phyloP scores from a whole-genome alignment of 2,797 vertebrate species.

The Eulemur rubriventer region DNA sequence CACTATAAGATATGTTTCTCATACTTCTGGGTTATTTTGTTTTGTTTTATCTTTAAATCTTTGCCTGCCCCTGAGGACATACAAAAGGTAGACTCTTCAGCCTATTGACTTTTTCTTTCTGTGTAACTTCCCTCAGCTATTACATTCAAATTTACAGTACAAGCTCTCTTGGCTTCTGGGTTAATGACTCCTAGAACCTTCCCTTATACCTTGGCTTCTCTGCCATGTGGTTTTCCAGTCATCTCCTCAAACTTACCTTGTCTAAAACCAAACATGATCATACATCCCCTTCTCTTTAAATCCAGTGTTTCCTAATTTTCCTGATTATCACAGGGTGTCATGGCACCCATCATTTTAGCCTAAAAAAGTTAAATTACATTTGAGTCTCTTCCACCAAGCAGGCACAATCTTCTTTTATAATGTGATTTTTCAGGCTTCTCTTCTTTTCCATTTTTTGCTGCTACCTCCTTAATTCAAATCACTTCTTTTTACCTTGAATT shows the following conservation, averaged over 20 bases:
- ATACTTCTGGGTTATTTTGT: not conserved
- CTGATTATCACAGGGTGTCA: not conserved
- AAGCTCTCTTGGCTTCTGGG: not conserved
- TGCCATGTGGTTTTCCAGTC: not conserved
- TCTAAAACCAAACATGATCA: not conserved
- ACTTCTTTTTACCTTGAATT: not conserved
- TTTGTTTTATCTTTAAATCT: not conserved
- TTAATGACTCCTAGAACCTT: not conserved
- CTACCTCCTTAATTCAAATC: not conserved
- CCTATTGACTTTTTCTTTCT: not conserved
- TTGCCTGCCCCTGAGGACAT: not conserved
- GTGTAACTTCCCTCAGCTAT: not conserved
- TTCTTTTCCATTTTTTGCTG: not conserved
- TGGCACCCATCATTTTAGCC: not conserved
- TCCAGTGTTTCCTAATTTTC: not conserved
- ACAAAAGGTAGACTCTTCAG: not conserved
- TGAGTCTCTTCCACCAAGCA: not conserved
- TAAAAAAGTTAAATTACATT: not conserved
- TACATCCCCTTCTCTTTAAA: not conserved
- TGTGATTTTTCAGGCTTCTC: not conserved
- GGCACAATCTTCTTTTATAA: too few species aligned
- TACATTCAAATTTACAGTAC: not conserved
- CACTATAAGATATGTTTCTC: not conserved
- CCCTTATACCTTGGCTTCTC: not conserved
- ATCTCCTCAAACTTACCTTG: too few species aligned